Percentiles rank a stretch among this genome's conserved stretches.
Evolutionary conservation across 2,888 invertebrate genomes (phyloP).

Genomic region (Nysson spinosus): DNA sequence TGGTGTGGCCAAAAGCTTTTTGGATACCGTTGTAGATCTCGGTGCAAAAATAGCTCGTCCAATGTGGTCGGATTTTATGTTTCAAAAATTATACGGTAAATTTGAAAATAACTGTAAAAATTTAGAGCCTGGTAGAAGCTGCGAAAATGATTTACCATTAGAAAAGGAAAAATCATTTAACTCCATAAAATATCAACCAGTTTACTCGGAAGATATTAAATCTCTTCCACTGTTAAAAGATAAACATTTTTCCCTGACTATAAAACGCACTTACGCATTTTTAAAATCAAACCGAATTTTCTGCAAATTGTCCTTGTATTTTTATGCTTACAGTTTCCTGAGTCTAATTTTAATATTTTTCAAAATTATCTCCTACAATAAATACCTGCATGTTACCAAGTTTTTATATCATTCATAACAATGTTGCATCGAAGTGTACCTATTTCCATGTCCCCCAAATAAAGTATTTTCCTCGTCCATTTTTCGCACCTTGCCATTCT

Average conservation of each 20-base stretch:
- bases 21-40: too few relatives aligned
- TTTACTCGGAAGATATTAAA: neutral
- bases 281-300: constrained; percentile 59
- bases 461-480: constrained; percentile 10
- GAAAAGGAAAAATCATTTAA: too few relatives aligned
- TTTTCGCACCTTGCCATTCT: too few relatives aligned
- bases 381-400: constrained; percentile 30
- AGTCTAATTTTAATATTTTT: constrained; percentile 60
- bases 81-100: too few relatives aligned
- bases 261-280: constrained; percentile 46
- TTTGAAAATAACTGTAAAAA: too few relatives aligned
- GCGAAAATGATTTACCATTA: too few relatives aligned
- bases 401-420: constrained; percentile 22
- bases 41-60: too few relatives aligned
- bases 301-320: constrained; percentile 64
- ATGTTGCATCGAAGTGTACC: constrained; percentile 5
- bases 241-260: constrained; percentile 1
- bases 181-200: too few relatives aligned
- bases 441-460: constrained; percentile 7
- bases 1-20: too few relatives aligned
- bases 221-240: neutral
- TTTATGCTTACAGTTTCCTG: constrained; percentile 65
- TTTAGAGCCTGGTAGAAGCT: too few relatives aligned
- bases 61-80: too few relatives aligned
- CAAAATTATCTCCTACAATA: constrained; percentile 50